These are phyloP conservation scores for Ploceus nigricollis DNA, from an alignment of 2,113 vertebrate species.

Conservation along the genomic window DNA sequence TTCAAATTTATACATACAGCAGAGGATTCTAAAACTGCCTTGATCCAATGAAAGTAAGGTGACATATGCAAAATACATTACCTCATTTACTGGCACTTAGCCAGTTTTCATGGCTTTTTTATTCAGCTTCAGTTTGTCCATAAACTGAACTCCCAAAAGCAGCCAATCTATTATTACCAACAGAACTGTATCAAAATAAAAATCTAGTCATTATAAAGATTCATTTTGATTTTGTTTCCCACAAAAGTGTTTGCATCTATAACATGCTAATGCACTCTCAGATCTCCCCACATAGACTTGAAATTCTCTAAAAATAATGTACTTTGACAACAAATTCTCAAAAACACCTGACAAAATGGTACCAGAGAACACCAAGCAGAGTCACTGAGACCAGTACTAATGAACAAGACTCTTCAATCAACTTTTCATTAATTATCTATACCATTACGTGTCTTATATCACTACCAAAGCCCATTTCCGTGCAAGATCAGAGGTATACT, in stretches of 20 bases:
- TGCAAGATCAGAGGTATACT: background rate
- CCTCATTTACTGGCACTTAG: background rate
- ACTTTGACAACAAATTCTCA: background rate
- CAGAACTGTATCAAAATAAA: background rate
- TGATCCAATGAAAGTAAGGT: background rate
- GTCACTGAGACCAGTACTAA: background rate
- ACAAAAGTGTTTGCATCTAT: background rate
- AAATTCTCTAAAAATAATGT: background rate
- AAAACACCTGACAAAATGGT: background rate
- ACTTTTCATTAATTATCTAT: background rate
- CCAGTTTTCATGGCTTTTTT: background rate
- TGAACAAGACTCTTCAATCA: background rate
- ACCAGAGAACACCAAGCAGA: background rate
- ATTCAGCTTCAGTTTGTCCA: background rate
- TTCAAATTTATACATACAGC: background rate
- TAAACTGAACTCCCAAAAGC: background rate
- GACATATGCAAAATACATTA: background rate
- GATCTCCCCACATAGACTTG: background rate
- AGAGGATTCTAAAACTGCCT: background rate
- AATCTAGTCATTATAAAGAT: background rate
- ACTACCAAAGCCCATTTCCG: background rate
- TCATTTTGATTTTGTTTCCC: background rate
- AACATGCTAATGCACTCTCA: background rate
- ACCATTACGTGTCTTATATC: background rate
- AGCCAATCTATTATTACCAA: background rate